phyloP scores from a whole-genome alignment of 1,140 invertebrate species.

The Luehdorfia chinensis region DNA sequence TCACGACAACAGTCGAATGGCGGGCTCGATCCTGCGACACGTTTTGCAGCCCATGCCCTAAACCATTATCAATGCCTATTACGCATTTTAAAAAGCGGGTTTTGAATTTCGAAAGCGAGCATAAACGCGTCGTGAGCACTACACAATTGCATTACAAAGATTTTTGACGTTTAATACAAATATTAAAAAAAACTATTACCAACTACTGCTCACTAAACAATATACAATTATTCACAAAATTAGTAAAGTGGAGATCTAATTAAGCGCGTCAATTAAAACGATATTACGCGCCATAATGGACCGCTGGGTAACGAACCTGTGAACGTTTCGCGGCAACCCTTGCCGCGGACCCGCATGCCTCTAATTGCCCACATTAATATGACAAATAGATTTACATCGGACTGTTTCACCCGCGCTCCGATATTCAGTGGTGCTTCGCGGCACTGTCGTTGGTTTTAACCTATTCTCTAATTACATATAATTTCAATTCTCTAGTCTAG shows the following conservation, averaged over 20 bases:
- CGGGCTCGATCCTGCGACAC: no score
- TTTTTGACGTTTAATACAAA: no score
- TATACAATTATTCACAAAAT: constrained; percentile 23
- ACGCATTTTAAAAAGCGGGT: no score
- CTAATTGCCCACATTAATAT: constrained; percentile 70
- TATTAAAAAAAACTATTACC: no score
- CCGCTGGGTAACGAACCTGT: constrained; percentile 37
- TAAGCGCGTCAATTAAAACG: constrained; percentile 44
- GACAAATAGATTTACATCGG: constrained; percentile 70
- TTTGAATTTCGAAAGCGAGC: no score
- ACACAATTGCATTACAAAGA: no score
- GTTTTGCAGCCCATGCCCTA: no score
- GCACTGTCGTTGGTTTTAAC: neutral
- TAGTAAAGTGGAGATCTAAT: constrained; percentile 36
- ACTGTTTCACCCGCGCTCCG: constrained; percentile 31
- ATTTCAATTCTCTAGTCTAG: no score
- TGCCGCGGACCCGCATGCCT: constrained; percentile 51
- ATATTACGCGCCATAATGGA: neutral
- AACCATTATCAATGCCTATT: no score
- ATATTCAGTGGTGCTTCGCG: constrained; percentile 15
- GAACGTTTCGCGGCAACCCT: constrained; percentile 43
- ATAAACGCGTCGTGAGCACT: no score
- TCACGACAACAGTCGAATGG: no score
- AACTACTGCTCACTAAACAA: no score
- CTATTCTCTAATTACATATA: neutral